phyloP scores from a whole-genome alignment of 2,797 vertebrate species.

The Distichodus sexfasciatus region DNA sequence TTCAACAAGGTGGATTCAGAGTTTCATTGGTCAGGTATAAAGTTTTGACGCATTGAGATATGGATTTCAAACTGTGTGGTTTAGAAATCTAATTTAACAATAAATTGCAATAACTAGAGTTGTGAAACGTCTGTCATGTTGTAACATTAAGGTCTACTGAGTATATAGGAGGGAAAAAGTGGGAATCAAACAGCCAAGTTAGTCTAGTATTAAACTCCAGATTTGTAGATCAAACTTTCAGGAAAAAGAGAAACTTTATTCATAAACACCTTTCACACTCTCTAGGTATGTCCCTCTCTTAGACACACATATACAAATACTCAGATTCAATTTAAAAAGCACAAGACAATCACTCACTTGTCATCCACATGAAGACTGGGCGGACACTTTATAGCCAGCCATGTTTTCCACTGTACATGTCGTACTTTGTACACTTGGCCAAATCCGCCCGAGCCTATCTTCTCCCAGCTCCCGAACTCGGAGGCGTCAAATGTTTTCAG shows the following conservation, averaged over 20 bases:
- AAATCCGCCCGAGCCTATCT: slow-evolving; percentile 95
- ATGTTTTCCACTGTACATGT: slow-evolving; percentile 96
- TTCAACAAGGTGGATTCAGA: too few relatives aligned
- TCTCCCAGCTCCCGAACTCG: slow-evolving; percentile 93
- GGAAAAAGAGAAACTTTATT: neutral
- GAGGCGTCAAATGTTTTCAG: slow-evolving; percentile 86
- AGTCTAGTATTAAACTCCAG: neutral
- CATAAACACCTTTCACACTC: neutral
- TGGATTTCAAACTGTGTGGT: too few relatives aligned
- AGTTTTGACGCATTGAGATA: too few relatives aligned
- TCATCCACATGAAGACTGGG: slow-evolving; percentile 94
- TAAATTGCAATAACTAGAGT: too few relatives aligned
- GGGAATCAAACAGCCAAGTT: neutral
- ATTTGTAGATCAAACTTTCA: slow-evolving; percentile 36
- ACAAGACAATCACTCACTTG: slow-evolving; percentile 78
- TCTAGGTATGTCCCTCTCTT: neutral
- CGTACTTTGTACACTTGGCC: slow-evolving; percentile 98
- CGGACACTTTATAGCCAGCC: slow-evolving; percentile 96
- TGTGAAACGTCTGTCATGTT: too few relatives aligned
- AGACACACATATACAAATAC: neutral
- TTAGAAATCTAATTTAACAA: too few relatives aligned
- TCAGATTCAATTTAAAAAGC: neutral
- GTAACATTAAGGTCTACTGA: too few relatives aligned
- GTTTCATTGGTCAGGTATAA: too few relatives aligned
- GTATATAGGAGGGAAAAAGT: too few relatives aligned